Conservation (phyloP, 2,797 vertebrate species). For the Neoniphon sammara region DNA sequence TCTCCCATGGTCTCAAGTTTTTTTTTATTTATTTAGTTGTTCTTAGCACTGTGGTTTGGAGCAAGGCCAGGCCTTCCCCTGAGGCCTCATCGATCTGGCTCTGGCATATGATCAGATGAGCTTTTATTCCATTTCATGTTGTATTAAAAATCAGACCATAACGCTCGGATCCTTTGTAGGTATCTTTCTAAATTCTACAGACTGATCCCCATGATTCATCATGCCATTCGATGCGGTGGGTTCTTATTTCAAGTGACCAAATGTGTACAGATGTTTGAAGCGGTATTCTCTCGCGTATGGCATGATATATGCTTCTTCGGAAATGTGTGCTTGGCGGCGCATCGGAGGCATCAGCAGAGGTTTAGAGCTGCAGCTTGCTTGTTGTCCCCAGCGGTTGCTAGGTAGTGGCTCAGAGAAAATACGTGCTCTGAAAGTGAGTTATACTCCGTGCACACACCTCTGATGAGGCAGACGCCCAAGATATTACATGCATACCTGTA, state of each 20-base stretch:
- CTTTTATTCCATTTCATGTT: slow-evolving; percentile 53
- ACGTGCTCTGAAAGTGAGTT: slow-evolving; percentile 3
- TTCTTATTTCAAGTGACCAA: slow-evolving; percentile 31
- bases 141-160: slow-evolving; percentile 45
- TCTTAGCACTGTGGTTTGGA: slow-evolving; percentile 41
- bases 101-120: slow-evolving; percentile 46
- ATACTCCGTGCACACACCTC: slow-evolving; percentile 16
- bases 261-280: slow-evolving; percentile 24
- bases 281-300: neutral
- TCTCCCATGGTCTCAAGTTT: slow-evolving; percentile 45
- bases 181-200: slow-evolving; percentile 15
- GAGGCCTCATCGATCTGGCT: slow-evolving; percentile 52
- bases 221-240: slow-evolving; percentile 7
- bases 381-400: slow-evolving; percentile 31
- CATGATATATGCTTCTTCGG: slow-evolving; percentile 6
- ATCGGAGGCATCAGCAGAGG: slow-evolving; percentile 36
- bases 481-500: slow-evolving; percentile 46
- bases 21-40: slow-evolving; percentile 40
- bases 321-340: slow-evolving; percentile 10
- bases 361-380: slow-evolving; percentile 32
- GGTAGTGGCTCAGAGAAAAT: slow-evolving; percentile 20
- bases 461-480: slow-evolving; percentile 42
- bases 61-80: slow-evolving; percentile 34
- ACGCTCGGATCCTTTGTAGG: slow-evolving; percentile 25
- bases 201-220: slow-evolving; percentile 22